Evolutionary conservation across 2,888 invertebrate genomes (phyloP).

Genomic region (Melanchra persicariae): DNA sequence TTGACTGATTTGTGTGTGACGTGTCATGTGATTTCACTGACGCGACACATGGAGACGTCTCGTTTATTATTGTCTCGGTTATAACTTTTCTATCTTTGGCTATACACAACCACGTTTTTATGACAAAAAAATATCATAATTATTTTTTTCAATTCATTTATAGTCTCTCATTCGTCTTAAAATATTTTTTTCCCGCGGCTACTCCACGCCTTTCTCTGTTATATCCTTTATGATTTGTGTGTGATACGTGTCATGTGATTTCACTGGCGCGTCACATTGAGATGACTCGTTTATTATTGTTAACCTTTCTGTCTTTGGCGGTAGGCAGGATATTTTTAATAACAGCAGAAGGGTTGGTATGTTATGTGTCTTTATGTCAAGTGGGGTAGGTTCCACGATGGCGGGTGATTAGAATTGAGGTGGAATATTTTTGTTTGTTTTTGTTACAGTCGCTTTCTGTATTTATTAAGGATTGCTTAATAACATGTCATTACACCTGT

Average conservation of each 20-base stretch:
- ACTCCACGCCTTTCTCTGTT: conserved; percentile 66
- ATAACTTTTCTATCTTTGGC: conserved; percentile 75
- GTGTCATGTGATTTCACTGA: conserved; percentile 87
- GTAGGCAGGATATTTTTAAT: conserved; percentile 66
- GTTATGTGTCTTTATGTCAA: conserved; percentile 37
- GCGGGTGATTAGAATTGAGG: conserved; percentile 21
- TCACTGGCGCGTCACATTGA: conserved; percentile 85
- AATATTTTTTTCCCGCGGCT: background rate
- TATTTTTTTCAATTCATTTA: too few species aligned
- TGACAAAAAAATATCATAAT: too few species aligned
- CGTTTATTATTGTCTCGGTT: conserved; percentile 85
- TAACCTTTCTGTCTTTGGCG: conserved; percentile 75
- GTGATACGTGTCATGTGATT: conserved; percentile 84
- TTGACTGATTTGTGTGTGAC: conserved; percentile 81
- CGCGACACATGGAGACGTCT: conserved; percentile 82
- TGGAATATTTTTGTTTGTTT: background rate
- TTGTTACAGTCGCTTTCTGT: background rate
- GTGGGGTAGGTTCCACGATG: conserved; percentile 13
- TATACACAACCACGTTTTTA: conserved; percentile 3
- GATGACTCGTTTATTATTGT: conserved; percentile 83
- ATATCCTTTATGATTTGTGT: conserved; percentile 83
- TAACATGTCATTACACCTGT: too few species aligned
- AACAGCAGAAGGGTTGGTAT: conserved; percentile 37
- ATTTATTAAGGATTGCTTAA: background rate
- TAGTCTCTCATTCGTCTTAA: background rate